Base-by-base conservation (phyloP, 2,888 invertebrate genomes). In the Caradrina kadenii region DNA sequence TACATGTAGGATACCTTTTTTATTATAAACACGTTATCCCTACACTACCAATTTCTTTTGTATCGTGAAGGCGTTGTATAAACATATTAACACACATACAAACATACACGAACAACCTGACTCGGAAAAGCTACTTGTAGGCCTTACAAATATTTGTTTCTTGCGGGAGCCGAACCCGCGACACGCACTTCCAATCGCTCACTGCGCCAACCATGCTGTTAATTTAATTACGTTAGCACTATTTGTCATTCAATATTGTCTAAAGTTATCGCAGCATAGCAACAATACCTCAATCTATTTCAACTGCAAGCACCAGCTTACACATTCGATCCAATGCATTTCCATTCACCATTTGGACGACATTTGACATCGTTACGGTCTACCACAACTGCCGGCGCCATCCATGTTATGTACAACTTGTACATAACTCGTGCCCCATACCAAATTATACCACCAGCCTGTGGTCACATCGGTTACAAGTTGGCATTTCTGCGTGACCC, bases 401-500 rank as follows among this genome's bases (percentile, higher is more conserved):
- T 26, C 59, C 22, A 54, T 53, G 39, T 49, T 77, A 62, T 11
- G 6, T 49, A n/a, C 35, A 31, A 5, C 5, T 49, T 48, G 22
- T 56, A 50, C 49, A 19, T 42, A 45, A 19, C 54, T 53, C 8
- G 15, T 42, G 55, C 6, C 10, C 19, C 26, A 42, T 64, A 31
- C 52, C 21, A 19, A 79, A 79, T 68, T 50, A 45, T 17, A 45
- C 59, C 52, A 26, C 58, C 42, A 31, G 15, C 49, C 49, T 69
- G 69, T 64, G 80, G 76, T 62, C 49, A 35, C 48, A 59, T 13
- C 13, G 21, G 63, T 54, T 50, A 31, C 39, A 49, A 52, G 17
- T 52, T 76, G 62, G 79, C 67, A 67, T 76, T 67, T 67, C 79
- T 64, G 52, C 26, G 15, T 69, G 63, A 64, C 80, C 74, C 11